Percentiles rank a stretch among this genome's conserved stretches.
phyloP scores from a whole-genome alignment of 2,113 vertebrate species.

The Cololabis saira region DNA sequence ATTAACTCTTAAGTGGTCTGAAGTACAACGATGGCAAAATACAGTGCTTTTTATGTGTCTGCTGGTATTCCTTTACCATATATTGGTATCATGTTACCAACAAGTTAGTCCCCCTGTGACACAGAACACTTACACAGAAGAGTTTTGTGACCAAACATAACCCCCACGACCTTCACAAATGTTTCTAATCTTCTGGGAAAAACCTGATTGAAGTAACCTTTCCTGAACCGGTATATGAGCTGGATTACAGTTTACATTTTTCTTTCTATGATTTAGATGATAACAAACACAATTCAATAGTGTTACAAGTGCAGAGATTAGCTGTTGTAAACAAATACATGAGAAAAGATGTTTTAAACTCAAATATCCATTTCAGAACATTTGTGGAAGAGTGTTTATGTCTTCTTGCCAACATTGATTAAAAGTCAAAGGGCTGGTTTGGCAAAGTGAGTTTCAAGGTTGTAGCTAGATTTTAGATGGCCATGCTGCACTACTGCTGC shows the following conservation, averaged over 20 bases:
- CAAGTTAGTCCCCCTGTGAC: background rate
- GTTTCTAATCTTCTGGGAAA: constrained; percentile 25
- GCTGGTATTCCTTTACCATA: constrained; percentile 4
- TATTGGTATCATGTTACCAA: constrained; percentile 37
- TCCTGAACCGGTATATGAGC: constrained; percentile 11
- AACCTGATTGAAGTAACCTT: constrained; percentile 50
- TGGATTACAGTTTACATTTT: constrained; percentile 14
- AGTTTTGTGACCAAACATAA: constrained; percentile 31
- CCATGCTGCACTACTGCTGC: constrained; percentile 6
- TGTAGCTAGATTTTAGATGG: constrained; percentile 24
- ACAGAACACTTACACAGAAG: constrained; percentile 10
- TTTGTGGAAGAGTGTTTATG: constrained; percentile 38
- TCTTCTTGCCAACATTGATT: constrained; percentile 50
- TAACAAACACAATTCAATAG: constrained; percentile 48
- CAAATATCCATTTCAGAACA: constrained; percentile 33
- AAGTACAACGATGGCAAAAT: constrained; percentile 24
- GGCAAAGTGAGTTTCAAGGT: constrained; percentile 23
- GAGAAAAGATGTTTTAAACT: constrained; percentile 28
- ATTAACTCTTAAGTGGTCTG: constrained; percentile 23
- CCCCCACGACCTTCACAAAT: constrained; percentile 21
- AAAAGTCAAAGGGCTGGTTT: constrained; percentile 36
- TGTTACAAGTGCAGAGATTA: constrained; percentile 42
- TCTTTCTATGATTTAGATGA: constrained; percentile 23
- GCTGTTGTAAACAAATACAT: constrained; percentile 36
- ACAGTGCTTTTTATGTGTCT: constrained; percentile 25